These are phyloP conservation scores for Druon quercuslanigerum DNA, from an alignment of 1,140 invertebrate genomes.

Conservation along the genomic window DNA sequence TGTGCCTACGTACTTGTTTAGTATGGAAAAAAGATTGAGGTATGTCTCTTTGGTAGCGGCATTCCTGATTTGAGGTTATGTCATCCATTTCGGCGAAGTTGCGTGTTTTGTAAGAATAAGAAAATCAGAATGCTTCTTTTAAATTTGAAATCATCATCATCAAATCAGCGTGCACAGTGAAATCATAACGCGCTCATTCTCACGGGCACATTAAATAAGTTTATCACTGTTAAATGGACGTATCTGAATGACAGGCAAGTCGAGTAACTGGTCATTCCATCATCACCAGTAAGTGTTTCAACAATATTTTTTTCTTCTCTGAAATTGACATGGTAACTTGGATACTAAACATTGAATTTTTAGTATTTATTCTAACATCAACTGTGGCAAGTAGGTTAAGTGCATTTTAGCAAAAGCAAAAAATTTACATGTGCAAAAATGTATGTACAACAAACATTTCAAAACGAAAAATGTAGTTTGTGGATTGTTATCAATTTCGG, in stretches of 20 bases:
- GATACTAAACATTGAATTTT: not conserved
- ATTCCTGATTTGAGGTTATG: conserved; percentile 7
- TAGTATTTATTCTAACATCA: too few species aligned
- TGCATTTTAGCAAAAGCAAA: too few species aligned
- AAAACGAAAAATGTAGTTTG: too few species aligned
- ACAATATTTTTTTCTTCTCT: not conserved
- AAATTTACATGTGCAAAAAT: too few species aligned
- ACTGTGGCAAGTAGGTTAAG: too few species aligned
- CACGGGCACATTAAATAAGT: conserved; percentile 11
- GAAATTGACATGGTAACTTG: not conserved
- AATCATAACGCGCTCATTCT: not conserved
- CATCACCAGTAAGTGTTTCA: conserved; percentile 10
- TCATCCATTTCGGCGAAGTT: not conserved
- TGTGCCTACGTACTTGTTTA: not conserved
- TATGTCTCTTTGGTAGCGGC: not conserved
- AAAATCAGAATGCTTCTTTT: not conserved
- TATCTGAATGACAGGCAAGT: conserved; percentile 16
- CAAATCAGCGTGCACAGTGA: not conserved
- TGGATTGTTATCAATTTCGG: too few species aligned
- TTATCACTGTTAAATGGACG: conserved; percentile 14
- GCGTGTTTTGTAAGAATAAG: not conserved
- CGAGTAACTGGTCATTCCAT: conserved; percentile 8
- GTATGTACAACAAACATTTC: too few species aligned
- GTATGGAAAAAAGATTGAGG: conserved; percentile 26
- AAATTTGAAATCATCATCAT: not conserved